Percentiles rank a stretch among this genome's conserved stretches.
phyloP scores from a whole-genome alignment of 2,113 vertebrate species.

The Pygoscelis adeliae region DNA sequence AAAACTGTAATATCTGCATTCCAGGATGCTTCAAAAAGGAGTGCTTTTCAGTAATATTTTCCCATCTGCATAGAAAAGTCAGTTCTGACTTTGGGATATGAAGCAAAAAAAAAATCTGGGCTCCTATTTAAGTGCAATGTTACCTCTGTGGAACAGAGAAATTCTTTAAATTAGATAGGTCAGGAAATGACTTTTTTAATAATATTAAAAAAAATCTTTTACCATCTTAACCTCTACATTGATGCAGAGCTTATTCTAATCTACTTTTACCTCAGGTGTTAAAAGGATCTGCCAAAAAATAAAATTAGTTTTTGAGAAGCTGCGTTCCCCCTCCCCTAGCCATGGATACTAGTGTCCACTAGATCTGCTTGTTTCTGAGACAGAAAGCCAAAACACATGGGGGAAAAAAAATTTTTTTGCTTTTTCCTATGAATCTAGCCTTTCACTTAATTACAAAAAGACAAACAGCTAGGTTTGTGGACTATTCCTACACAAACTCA shows the following conservation, averaged over 20 bases:
- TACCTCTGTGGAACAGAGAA: neutral
- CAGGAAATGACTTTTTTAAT: neutral
- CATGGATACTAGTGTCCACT: neutral
- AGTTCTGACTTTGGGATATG: neutral
- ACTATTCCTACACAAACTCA: neutral
- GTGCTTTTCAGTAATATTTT: neutral
- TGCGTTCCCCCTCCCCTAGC: neutral
- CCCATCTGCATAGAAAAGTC: neutral
- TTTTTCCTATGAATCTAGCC: neutral
- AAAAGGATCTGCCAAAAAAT: neutral
- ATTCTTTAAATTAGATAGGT: neutral
- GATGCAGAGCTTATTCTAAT: neutral
- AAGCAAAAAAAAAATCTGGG: neutral
- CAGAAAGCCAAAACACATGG: neutral
- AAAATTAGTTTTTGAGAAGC: neutral
- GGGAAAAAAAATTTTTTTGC: neutral
- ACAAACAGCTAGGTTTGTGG: neutral
- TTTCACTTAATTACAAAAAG: neutral
- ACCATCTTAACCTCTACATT: neutral
- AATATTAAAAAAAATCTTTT: neutral
- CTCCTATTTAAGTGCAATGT: neutral
- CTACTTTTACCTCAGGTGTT: neutral
- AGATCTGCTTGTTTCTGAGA: neutral
- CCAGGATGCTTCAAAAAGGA: neutral
- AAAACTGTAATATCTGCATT: neutral